Evolutionary conservation across 92 coral and sea anemone genomes (phyloP).

Genomic region (Epizoanthus fatuus): DNA sequence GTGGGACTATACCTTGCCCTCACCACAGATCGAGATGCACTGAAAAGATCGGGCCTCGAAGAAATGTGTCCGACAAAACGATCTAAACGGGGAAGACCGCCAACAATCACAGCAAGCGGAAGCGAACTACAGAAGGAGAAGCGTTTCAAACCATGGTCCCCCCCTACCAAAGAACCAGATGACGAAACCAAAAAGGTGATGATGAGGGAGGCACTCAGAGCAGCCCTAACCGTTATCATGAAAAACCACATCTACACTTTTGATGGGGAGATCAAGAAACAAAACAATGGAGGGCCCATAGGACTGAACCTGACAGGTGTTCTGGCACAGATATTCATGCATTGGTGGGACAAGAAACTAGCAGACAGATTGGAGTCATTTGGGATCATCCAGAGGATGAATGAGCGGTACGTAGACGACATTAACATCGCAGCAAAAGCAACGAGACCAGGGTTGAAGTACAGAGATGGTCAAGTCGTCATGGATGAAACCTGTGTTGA

Average conservation of each 20-base stretch:
- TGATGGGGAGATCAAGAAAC: not conserved
- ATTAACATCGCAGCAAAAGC: not conserved
- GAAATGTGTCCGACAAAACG: constrained; percentile 19
- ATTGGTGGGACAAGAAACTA: too few relatives aligned
- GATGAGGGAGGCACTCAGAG: too few relatives aligned
- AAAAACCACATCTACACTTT: constrained; percentile 4
- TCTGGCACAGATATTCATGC: too few relatives aligned
- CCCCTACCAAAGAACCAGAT: not conserved
- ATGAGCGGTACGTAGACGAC: constrained; percentile 27
- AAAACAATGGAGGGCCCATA: too few relatives aligned
- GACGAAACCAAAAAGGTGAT: not conserved
- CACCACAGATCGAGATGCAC: not conserved
- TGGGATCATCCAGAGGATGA: constrained; percentile 2
- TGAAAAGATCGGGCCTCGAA: not conserved
- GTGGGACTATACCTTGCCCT: constrained; percentile 23
- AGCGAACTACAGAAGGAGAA: constrained; percentile 18
- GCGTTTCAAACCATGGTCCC: constrained; percentile 8
- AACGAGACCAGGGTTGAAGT: constrained; percentile 14
- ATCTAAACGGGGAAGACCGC: constrained; percentile 44
- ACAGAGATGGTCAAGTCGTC: not conserved
- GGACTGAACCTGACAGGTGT: too few relatives aligned
- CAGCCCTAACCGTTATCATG: not conserved
- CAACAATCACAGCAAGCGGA: constrained; percentile 36
- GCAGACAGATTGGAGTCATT: too few relatives aligned
- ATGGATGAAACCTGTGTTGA: constrained; percentile 12